These are phyloP conservation scores for Rhinolophus sinicus DNA, from an alignment of 2,113 vertebrate genomes.

Conservation along the genomic window DNA sequence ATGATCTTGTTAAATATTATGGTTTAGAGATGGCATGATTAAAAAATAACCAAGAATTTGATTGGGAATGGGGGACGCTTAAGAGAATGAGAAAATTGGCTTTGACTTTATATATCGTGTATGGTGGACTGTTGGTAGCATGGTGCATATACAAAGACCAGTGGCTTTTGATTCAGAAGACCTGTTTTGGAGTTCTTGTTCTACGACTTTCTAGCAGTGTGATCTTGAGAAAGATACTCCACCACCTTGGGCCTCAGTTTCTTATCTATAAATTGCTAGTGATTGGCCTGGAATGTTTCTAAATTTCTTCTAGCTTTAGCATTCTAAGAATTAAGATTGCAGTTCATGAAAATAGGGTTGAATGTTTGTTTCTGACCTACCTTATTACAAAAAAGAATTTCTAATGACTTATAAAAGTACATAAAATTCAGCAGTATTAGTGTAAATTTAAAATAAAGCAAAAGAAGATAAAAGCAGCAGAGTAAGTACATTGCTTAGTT, in stretches of 20 bases:
- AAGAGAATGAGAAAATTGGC: neutral
- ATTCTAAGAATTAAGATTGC: neutral
- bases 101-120: neutral
- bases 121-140: neutral
- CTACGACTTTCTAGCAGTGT: neutral
- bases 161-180: neutral
- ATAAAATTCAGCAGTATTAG: neutral
- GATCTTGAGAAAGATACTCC: neutral
- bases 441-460: conserved; percentile 28
- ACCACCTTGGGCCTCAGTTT: neutral
- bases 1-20: neutral
- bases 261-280: neutral
- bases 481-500: neutral
- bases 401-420: neutral
- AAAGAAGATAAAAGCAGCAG: neutral
- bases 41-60: conserved; percentile 48
- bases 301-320: neutral
- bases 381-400: conserved; percentile 5
- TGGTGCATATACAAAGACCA: neutral
- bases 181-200: neutral
- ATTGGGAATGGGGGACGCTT: neutral
- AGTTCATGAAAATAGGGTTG: neutral
- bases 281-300: neutral
- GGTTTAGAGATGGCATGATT: neutral
- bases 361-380: conserved; percentile 21